Evolutionary conservation across 2,888 invertebrate species (phyloP).

Genomic region (Dysmachus trigonus): DNA sequence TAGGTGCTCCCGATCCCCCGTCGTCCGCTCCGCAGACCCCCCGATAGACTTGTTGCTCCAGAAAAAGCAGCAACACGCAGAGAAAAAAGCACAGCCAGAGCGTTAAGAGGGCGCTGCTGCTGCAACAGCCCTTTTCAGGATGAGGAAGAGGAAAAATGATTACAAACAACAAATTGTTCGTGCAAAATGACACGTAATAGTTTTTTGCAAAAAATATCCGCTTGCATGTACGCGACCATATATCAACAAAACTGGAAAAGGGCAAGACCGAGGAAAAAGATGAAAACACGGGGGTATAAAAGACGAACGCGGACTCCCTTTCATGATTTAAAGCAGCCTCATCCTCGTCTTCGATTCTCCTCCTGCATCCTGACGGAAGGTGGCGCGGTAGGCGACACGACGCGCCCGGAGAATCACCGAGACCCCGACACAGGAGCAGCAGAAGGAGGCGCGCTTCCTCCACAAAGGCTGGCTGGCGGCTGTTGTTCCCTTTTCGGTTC

Average conservation of each 20-base stretch:
- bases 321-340: neutral
- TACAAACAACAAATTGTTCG: constrained; percentile 25
- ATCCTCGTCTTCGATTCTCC: neutral
- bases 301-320: constrained; percentile 4
- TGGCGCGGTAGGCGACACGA: neutral
- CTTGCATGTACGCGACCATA: neutral
- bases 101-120: constrained; percentile 7
- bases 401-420: neutral
- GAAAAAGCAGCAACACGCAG: neutral
- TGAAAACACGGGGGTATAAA: neutral
- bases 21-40: neutral
- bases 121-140: neutral
- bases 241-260: neutral
- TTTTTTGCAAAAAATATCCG: constrained; percentile 21
- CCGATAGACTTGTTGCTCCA: constrained; percentile 27
- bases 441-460: constrained; percentile 10
- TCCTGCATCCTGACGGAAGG: neutral
- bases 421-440: neutral
- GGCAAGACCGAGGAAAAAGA: neutral
- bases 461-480: constrained; percentile 5
- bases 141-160: neutral
- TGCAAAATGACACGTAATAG: constrained; percentile 26
- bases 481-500: constrained; percentile 39
- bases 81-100: neutral
- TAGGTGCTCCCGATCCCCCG: neutral